Percentiles rank a stretch among this genome's conserved stretches.
phyloP scores from a whole-genome alignment of 2,113 vertebrate genomes.

The Mormyrus iriodes region DNA sequence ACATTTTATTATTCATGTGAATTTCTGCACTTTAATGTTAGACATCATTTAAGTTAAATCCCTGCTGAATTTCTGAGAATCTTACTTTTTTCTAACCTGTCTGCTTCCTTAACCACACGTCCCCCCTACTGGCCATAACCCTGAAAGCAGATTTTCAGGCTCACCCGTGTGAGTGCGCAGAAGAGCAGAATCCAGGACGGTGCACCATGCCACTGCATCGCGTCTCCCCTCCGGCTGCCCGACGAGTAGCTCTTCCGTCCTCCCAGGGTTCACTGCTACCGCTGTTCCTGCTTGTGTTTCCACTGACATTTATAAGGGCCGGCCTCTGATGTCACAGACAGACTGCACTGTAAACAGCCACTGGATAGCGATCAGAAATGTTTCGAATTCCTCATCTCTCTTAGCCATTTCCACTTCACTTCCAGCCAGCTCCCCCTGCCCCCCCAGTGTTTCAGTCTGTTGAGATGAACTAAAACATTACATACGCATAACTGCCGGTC shows the following conservation, averaged over 20 bases:
- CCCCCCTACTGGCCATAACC: not conserved
- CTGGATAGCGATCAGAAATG: constrained; percentile 60
- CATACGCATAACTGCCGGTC: constrained; percentile 29
- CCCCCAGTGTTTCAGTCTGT: constrained; percentile 44
- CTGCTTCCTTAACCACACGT: not conserved
- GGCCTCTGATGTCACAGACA: constrained; percentile 63
- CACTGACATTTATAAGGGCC: constrained; percentile 66
- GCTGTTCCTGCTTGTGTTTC: constrained; percentile 42
- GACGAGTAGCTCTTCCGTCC: constrained; percentile 29
- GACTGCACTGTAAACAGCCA: constrained; percentile 63
- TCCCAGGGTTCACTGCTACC: constrained; percentile 2
- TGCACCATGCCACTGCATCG: constrained; percentile 31
- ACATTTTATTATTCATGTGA: not conserved
- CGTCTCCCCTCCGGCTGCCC: constrained; percentile 40
- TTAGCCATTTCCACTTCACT: constrained; percentile 53
- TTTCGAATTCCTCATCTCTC: constrained; percentile 65
- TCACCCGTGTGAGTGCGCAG: constrained; percentile 58
- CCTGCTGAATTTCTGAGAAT: not conserved
- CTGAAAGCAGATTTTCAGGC: constrained; percentile 7
- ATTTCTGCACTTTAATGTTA: not conserved
- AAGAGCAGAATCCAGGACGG: constrained; percentile 46
- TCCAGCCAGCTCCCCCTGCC: constrained; percentile 31
- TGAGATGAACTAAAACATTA: constrained; percentile 38
- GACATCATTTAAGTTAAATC: not conserved
- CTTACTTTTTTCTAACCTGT: not conserved